A percentile compares a stretch with the other conserved stretches of the same genome.
Conservation (phyloP, 2,113 vertebrate species). For the Marcusenius ussheri region DNA sequence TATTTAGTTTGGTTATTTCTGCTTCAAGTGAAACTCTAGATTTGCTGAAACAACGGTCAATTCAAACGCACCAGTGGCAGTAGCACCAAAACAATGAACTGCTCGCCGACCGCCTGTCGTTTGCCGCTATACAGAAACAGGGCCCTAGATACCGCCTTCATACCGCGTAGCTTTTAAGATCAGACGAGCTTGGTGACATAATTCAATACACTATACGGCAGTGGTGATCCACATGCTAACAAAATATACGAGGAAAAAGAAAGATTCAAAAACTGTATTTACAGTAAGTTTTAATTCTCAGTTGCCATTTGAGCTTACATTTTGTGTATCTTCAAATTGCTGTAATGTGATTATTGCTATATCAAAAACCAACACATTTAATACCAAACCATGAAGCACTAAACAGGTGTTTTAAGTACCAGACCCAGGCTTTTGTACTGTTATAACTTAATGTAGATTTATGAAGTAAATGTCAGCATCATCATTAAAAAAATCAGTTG, state of each 20-base stretch:
- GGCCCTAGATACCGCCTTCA: neutral
- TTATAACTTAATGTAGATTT: neutral
- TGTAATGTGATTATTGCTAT: neutral
- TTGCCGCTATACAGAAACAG: neutral
- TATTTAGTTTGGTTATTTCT: neutral
- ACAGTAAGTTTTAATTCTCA: neutral
- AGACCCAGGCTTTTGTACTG: neutral
- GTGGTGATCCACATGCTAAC: neutral
- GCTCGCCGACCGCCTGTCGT: neutral
- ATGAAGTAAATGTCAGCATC: neutral
- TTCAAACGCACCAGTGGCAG: neutral
- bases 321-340: constrained; percentile 1
- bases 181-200: neutral
- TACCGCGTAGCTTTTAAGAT: neutral
- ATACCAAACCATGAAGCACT: neutral
- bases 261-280: neutral
- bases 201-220: neutral
- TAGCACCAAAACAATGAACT: neutral
- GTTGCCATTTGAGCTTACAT: neutral
- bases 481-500: neutral
- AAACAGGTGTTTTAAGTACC: neutral
- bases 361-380: neutral
- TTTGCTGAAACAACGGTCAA: neutral
- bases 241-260: neutral
- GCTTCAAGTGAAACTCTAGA: neutral